Evolutionary conservation across 2,888 invertebrate species (phyloP).

Genomic region (Hydroisotoma schaefferi): DNA sequence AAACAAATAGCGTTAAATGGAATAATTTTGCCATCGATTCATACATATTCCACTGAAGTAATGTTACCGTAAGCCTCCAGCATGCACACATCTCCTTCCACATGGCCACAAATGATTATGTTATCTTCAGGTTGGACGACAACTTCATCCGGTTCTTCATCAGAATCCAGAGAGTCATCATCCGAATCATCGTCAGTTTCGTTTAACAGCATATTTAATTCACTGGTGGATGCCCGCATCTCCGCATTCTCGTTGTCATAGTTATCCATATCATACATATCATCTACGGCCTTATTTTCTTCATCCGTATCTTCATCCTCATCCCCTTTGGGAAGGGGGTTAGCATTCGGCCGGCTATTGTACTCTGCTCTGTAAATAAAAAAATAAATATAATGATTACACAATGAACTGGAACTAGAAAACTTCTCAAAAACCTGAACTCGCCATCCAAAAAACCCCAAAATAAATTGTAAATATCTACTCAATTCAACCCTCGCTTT

Average conservation of each 20-base stretch:
- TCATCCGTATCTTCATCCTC: conserved; percentile 62
- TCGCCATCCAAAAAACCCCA: neutral
- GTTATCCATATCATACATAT: conserved; percentile 54
- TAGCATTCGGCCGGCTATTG: conserved; percentile 24
- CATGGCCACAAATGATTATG: conserved; percentile 78
- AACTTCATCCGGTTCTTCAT: conserved; percentile 76
- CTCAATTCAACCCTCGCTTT: conserved; percentile 26
- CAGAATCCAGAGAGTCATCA: conserved; percentile 57
- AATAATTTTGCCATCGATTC: neutral
- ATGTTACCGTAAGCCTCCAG: conserved; percentile 79
- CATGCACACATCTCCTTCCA: conserved; percentile 78
- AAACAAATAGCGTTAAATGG: too few species aligned
- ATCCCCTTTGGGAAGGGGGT: conserved; percentile 27
- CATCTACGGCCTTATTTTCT: conserved; percentile 57
- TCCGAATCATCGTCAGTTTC: conserved; percentile 48
- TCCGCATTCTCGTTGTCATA: conserved; percentile 55
- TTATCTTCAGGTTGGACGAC: conserved; percentile 84
- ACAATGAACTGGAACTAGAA: too few species aligned
- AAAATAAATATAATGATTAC: conserved; percentile 1
- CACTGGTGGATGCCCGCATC: conserved; percentile 49
- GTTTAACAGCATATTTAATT: conserved; percentile 50
- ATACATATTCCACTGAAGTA: neutral
- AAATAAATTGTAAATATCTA: conserved; percentile 1
- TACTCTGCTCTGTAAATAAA: conserved; percentile 34
- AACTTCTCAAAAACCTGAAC: too few species aligned